phyloP scores from a whole-genome alignment of 2,888 invertebrate species.

The Drosophila bunnanda region DNA sequence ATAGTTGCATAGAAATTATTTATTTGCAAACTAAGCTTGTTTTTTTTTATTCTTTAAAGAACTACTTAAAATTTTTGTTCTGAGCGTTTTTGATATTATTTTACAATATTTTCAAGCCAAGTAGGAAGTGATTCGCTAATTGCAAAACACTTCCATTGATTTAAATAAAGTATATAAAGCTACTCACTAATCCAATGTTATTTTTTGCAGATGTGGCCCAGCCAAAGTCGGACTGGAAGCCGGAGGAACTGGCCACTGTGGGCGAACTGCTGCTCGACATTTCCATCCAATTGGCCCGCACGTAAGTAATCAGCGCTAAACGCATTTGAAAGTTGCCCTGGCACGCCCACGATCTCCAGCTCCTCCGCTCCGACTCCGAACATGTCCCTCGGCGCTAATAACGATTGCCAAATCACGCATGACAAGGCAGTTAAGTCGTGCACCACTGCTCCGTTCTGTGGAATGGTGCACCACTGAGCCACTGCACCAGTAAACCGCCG shows the following conservation, averaged over 20 bases:
- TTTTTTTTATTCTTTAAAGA: neutral
- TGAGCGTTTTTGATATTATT: neutral
- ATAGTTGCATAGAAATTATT: neutral
- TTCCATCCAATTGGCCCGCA: conserved; percentile 92
- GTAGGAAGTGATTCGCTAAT: neutral
- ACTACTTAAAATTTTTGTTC: neutral
- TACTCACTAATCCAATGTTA: neutral
- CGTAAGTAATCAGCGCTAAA: conserved; percentile 87
- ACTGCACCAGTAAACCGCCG: conserved; percentile 32
- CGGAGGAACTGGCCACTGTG: conserved; percentile 93
- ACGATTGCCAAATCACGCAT: conserved; percentile 65
- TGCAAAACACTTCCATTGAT: neutral
- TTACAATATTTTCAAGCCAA: neutral
- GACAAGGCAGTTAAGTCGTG: conserved; percentile 67
- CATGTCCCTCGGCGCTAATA: conserved; percentile 47
- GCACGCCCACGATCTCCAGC: conserved; percentile 56
- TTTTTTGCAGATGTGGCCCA: conserved; percentile 89
- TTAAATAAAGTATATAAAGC: neutral
- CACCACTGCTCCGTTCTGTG: conserved; percentile 20
- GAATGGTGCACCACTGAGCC: conserved; percentile 2
- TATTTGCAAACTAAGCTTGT: neutral
- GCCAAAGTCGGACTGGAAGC: conserved; percentile 92
- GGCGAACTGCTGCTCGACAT: conserved; percentile 94
- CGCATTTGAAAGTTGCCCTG: conserved; percentile 67
- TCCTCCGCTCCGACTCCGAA: neutral